A percentile compares a stretch with the other conserved stretches of the same genome.
These are phyloP conservation scores for Rhingia campestris DNA, from an alignment of 2,888 invertebrate genomes.

Conservation along the genomic window DNA sequence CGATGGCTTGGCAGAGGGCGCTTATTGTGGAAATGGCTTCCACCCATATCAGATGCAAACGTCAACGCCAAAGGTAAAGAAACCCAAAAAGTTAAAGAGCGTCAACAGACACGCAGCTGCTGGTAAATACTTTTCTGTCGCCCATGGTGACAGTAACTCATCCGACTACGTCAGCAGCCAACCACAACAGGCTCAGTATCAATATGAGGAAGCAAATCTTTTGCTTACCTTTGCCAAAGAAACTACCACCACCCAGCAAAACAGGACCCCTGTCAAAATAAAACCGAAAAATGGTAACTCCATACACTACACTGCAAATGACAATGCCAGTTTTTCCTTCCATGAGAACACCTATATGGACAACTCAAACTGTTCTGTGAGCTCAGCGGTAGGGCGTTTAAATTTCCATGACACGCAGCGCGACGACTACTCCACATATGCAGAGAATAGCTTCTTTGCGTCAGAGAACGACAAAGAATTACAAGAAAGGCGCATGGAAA, in stretches of 20 bases:
- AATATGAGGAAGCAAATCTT: conserved; percentile 76
- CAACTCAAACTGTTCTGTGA: conserved; percentile 81
- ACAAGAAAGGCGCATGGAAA: conserved; percentile 80
- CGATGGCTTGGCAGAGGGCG: conserved; percentile 27
- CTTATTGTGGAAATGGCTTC: conserved; percentile 79
- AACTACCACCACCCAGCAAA: conserved; percentile 73
- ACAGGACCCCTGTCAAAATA: conserved; percentile 63
- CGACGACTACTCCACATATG: conserved; percentile 81
- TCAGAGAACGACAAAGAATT: conserved; percentile 82
- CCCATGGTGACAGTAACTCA: conserved; percentile 80
- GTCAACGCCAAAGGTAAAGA: conserved; percentile 80
- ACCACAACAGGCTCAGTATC: conserved; percentile 68
- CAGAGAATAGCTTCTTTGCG: conserved; percentile 82
- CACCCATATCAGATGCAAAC: conserved; percentile 81
- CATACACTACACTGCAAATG: conserved; percentile 79
- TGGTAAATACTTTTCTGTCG: conserved; percentile 75
- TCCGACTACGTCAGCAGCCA: conserved; percentile 72
- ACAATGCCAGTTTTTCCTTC: conserved; percentile 81
- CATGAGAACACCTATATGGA: conserved; percentile 79
- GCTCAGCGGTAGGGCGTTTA: conserved; percentile 79
- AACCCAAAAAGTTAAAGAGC: conserved; percentile 74
- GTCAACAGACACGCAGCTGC: conserved; percentile 75
- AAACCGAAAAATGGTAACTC: conserved; percentile 68
- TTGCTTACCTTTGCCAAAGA: conserved; percentile 76
- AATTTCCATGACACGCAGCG: conserved; percentile 79